Conservation (phyloP, 2,888 invertebrate species). For the Habrosyne pyritoides region DNA sequence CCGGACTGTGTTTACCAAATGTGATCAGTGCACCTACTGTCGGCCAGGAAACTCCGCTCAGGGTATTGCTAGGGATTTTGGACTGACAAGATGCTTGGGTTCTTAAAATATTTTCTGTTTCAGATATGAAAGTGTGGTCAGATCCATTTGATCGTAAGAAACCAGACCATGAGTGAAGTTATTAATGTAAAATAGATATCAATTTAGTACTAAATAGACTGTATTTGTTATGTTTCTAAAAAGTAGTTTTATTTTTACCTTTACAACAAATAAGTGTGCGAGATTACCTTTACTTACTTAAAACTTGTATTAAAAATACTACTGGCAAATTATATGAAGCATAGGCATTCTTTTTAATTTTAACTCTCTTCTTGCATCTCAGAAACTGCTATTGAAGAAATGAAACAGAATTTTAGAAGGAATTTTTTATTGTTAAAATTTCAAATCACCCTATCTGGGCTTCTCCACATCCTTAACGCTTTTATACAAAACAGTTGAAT, state of each 20-base stretch:
- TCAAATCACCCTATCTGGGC: conserved; percentile 53
- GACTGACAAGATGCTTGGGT: no score
- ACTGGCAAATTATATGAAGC: no score
- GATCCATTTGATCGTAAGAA: conserved; percentile 83
- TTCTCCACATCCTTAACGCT: conserved; percentile 45
- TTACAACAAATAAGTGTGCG: neutral
- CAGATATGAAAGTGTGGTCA: conserved; percentile 85
- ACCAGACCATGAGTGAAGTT: conserved; percentile 49
- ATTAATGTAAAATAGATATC: conserved; percentile 15
- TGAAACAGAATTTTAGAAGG: conserved; percentile 41
- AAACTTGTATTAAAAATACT: no score
- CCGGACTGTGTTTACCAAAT: no score
- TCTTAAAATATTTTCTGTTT: conserved; percentile 33
- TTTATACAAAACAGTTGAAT: conserved; percentile 58
- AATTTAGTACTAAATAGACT: conserved; percentile 24
- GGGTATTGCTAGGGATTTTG: no score
- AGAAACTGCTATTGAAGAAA: conserved; percentile 14
- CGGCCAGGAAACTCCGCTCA: no score
- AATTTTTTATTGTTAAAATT: conserved; percentile 68
- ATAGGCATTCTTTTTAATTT: no score
- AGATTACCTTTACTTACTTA: no score
- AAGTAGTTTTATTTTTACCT: neutral
- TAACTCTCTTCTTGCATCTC: conserved; percentile 9
- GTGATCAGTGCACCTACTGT: no score
- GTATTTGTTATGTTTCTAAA: conserved; percentile 23